Evolutionary conservation across 2,888 invertebrate species (phyloP), one percentile per base, ranked within the genome.

Genomic region (Elmis aenea): DNA sequence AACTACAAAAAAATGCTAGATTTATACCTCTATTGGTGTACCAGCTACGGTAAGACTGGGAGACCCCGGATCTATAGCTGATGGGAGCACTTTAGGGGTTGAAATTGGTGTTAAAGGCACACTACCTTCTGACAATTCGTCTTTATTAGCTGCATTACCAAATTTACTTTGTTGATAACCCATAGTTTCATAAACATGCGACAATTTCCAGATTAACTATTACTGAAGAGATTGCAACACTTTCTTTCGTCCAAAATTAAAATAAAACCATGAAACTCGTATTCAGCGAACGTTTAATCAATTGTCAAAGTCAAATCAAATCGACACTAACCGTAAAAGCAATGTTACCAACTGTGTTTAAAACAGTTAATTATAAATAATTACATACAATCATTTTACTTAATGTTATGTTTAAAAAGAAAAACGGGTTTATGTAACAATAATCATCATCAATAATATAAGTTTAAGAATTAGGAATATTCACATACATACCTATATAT

Each of bases 21-120:
- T n/a, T n/a, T n/a, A n/a, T 68, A 77, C 78, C 67, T 77, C 72
- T 49, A 79, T 62, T 23, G 78, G 78, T 28, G 78, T 79, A 40
- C 78, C 64, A 38, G 68, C 59, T 48, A 79, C 74, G 58, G 75
- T 72, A 30, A 71, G 69, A 57, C 75, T 77, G 14, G 78, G 78
- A 35, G 78, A 79, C 54, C 78, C 68, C 33, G 78, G 78, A 66
- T 79, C 78, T 14, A 56, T 42, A 23, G 56, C 52, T 13, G 40
- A 35, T 39, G 56, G 53, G 5, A 53, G 51, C 26, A 46, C 38
- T 35, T 53, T 54, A 13, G 55, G 50, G 2, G 51, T 45, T 10
- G 55, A 47, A n/a, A n/a, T n/a, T n/a, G n/a, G n/a, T n/a, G n/a
- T n/a, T n/a, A n/a, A n/a, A 5, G 47, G 44, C 9, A 49, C 10